Base-by-base conservation (phyloP, 2,888 invertebrate genomes). In the Agonopterix subpropinquella region DNA sequence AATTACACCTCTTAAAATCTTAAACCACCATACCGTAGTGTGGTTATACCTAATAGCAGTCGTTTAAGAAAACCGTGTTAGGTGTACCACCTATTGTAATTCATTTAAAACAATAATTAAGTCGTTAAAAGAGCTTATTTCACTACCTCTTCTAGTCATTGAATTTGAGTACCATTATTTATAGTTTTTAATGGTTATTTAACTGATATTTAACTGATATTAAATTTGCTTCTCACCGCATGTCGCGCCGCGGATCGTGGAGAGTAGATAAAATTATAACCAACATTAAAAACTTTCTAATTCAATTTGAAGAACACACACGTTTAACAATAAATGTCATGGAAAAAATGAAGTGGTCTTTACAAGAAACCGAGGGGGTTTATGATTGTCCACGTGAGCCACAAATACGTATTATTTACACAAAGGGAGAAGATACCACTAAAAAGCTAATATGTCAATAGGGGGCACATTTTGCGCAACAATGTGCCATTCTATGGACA, bases 371-470 rank as follows among this genome's bases (percentile, higher is more conserved):
- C 39, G 39, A 39, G 39, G 39, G 41, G 36, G 36, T 11, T 54
- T 53, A 48, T 43, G 45, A 54, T 54, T 56, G 59, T 59, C 61
- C 69, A 66, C 68, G 68, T 68, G 69, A 61, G 54, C 62, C 61
- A 67, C 61, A 72, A 71, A 70, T 64, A 64, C 58, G 49, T 51
- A 56, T 58, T 28, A 47, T 45, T 41, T 41, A 58, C 56, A 77
- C 68, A 76, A 79, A 70, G 61, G 65, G 47, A 54, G 57, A 64
- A 61, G 66, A 51, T 62, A 59, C 66, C 67, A 76, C 70, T 80
- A 78, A 80, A 77, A 79, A 77, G 73, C 75, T 79, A 77, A 79
- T 79, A 77, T 78, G 80, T 81, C 84, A 81, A 80, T 79, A 63
- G 72, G 66, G 74, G 66, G 67, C 62, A 58, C 64, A 63, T 73